Evolutionary conservation across 1,140 invertebrate species (phyloP).

Genomic region (Acromyrmex charruanus): DNA sequence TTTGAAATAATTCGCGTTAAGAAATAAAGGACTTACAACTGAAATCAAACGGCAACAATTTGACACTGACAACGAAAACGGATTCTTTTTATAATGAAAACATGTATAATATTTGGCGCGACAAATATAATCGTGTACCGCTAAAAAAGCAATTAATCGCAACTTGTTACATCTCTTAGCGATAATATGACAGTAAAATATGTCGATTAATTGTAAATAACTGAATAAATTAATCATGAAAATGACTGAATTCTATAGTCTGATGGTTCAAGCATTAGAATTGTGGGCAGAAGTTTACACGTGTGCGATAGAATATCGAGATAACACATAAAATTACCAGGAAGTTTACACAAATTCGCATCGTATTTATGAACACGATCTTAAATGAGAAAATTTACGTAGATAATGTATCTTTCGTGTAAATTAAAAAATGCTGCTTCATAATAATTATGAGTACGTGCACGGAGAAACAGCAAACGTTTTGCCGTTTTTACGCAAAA

Average conservation of each 20-base stretch:
- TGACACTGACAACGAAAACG: constrained; percentile 1
- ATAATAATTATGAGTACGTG: constrained; percentile 13
- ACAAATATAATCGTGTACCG: not conserved
- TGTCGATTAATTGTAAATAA: not conserved
- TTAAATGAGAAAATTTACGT: constrained; percentile 13
- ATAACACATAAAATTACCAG: not conserved
- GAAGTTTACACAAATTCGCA: not conserved
- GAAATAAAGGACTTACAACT: constrained; percentile 18
- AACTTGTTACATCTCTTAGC: not conserved
- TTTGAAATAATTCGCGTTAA: not conserved
- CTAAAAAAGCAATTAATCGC: constrained; percentile 3
- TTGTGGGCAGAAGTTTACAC: not conserved
- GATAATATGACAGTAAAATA: not conserved
- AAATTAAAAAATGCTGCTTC: not conserved
- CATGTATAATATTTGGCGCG: constrained; percentile 6
- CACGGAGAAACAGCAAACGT: not conserved
- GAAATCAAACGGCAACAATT: not conserved
- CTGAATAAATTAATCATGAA: not conserved
- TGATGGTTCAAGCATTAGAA: not conserved
- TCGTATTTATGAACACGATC: not conserved
- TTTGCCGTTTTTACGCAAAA: not conserved
- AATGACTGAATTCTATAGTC: not conserved
- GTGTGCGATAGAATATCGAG: not conserved
- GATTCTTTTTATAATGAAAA: not conserved
- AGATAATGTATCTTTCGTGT: not conserved